Evolutionary conservation across 1,140 invertebrate genomes (phyloP).

Genomic region (Drosophila melanica): DNA sequence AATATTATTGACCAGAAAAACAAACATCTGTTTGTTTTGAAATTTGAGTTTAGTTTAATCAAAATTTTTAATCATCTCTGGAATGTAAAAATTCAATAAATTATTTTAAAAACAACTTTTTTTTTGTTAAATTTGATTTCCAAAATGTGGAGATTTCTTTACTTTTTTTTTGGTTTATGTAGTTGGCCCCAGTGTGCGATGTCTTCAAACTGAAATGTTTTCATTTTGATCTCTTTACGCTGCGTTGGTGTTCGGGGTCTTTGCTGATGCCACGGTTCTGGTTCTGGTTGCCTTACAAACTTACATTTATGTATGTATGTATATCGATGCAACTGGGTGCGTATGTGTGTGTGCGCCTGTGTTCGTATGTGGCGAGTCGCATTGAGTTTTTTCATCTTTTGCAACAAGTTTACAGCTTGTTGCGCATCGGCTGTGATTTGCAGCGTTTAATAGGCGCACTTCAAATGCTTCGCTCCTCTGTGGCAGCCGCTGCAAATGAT

Average conservation of each 20-base stretch:
- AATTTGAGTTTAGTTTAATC: too few relatives aligned
- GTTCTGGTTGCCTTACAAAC: constrained; percentile 19
- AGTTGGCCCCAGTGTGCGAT: constrained; percentile 32
- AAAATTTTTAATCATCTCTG: background rate
- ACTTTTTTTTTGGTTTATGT: background rate
- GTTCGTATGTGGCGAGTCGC: constrained; percentile 22
- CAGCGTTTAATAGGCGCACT: constrained; percentile 75
- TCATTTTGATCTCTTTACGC: constrained; percentile 82
- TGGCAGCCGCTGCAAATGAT: constrained; percentile 61
- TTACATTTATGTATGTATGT: background rate
- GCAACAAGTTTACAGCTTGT: constrained; percentile 82
- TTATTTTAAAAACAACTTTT: background rate
- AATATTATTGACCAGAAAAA: too few relatives aligned
- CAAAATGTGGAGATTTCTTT: too few relatives aligned
- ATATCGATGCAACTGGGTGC: background rate
- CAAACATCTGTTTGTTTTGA: too few relatives aligned
- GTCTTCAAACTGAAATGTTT: constrained; percentile 61
- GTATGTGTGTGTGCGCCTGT: constrained; percentile 15
- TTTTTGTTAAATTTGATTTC: background rate
- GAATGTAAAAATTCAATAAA: background rate
- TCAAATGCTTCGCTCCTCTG: constrained; percentile 58
- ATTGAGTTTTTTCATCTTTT: constrained; percentile 69
- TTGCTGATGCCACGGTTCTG: constrained; percentile 43
- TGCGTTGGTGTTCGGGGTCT: constrained; percentile 64
- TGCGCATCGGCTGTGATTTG: constrained; percentile 74